phyloP scores from a whole-genome alignment of 2,113 vertebrate genomes.

The Prunella himalayana region DNA sequence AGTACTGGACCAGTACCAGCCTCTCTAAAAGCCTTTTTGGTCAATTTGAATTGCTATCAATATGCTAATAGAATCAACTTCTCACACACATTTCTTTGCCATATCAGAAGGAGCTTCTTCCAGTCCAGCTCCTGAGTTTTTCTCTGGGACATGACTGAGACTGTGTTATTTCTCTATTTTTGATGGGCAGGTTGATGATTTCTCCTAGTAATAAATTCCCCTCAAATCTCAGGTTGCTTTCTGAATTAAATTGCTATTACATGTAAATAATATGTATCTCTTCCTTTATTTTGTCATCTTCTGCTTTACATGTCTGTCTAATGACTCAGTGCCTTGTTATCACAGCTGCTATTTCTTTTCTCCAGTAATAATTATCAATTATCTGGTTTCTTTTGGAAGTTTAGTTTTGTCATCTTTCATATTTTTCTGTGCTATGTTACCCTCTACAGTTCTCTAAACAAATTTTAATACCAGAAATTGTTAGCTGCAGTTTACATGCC shows the following conservation, averaged over 20 bases:
- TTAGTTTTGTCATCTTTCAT: neutral
- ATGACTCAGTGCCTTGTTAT: neutral
- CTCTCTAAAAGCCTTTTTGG: neutral
- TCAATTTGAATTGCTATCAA: neutral
- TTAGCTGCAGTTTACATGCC: neutral
- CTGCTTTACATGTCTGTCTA: neutral
- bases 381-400: neutral
- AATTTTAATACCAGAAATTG: neutral
- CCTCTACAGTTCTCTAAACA: neutral
- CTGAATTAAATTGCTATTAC: neutral
- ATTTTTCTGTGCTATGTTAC: neutral
- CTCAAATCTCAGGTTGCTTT: neutral
- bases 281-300: neutral
- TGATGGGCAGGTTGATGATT: neutral
- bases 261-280: neutral
- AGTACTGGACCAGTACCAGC: rapidly evolving
- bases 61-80: neutral
- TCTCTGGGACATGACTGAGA: rapidly evolving
- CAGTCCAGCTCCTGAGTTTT: neutral
- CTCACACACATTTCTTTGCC: neutral
- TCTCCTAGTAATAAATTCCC: neutral
- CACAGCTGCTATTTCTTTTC: neutral
- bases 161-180: neutral
- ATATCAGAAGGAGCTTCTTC: neutral
- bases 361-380: neutral